Conservation (phyloP, 2,888 invertebrate genomes). For the Nymphalis c-album region DNA sequence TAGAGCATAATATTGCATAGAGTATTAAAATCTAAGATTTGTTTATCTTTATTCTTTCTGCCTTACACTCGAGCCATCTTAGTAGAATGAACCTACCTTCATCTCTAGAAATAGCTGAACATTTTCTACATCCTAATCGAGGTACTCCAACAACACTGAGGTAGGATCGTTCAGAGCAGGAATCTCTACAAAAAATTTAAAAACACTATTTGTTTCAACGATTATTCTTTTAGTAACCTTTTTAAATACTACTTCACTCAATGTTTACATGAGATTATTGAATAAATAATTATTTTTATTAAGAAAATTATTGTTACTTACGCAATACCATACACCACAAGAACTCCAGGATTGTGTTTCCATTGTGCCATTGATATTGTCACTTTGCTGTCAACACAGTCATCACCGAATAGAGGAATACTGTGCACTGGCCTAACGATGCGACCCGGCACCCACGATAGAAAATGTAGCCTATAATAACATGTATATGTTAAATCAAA, state of each 20-base stretch:
- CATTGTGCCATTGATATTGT: conserved; percentile 84
- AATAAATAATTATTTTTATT: too few species aligned
- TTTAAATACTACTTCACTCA: too few species aligned
- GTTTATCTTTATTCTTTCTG: too few species aligned
- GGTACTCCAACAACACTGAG: conserved; percentile 82
- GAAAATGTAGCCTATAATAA: conserved; percentile 65
- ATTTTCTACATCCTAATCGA: conserved; percentile 83
- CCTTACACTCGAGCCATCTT: too few species aligned
- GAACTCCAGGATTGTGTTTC: conserved; percentile 81
- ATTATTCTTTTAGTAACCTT: too few species aligned
- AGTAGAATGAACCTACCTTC: conserved; percentile 57
- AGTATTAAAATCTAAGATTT: too few species aligned
- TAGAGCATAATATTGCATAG: too few species aligned
- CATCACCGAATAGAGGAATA: conserved; percentile 83
- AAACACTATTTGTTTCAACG: background rate
- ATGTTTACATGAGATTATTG: too few species aligned
- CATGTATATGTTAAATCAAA: too few species aligned
- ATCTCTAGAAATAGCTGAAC: conserved; percentile 77
- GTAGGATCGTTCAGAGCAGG: conserved; percentile 76
- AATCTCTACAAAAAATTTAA: conserved; percentile 58
- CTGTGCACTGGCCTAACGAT: conserved; percentile 73
- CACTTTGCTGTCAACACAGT: conserved; percentile 82
- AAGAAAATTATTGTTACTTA: conserved; percentile 49
- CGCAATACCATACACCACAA: conserved; percentile 83
- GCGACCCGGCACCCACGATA: conserved; percentile 74